Evolutionary conservation across 2,797 vertebrate species (phyloP), one percentile per base, ranked within the genome.

Genomic region (Sylvilagus floridanus): DNA sequence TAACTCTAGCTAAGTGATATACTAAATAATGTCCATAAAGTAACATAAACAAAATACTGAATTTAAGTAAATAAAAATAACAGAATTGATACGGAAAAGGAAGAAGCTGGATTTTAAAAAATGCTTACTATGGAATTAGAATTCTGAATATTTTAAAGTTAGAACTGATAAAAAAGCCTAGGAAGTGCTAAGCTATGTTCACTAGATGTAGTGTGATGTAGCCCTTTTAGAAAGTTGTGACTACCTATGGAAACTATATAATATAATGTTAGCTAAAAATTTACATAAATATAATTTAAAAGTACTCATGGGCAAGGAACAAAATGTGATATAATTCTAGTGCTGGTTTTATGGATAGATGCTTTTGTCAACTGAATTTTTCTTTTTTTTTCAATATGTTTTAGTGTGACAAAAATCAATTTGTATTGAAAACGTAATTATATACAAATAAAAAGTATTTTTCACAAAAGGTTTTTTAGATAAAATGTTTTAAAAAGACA

Each of bases 151-250:
- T 69, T 93, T 92, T 30, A 3, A 28, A 32, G 3, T 68, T 78
- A 78, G 72, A 60, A 65, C 26, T 32, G 91, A 54, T 26, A 30
- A 71, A 90, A 17, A 77, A 22, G 22, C 4, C 1, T 24, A 69
- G 50, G 12, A 32, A 85, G 75, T 60, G 26, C 54, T 62, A 50
- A 8, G 9, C 0, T 83, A 4, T 69, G 19, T 66, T 75, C 92
- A 91, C 79, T 87, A 96, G 92, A 86, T 94, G 90, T 79, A 66
- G 84, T 63, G 65, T 66, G 8, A 89, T 32, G 32, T 71, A 87
- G 52, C 6, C 26, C n/a, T 30, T 91, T 91, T 52, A 63, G n/a
- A 68, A 65, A 50, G 11, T 50, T 37, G 66, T 65, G 9, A 30
- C 28, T 82, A 28, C 11, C 17, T 37, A 83, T 57, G 19, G 26